Evolutionary conservation across 2,888 invertebrate species (phyloP).

Genomic region (Mythimna lalbum): DNA sequence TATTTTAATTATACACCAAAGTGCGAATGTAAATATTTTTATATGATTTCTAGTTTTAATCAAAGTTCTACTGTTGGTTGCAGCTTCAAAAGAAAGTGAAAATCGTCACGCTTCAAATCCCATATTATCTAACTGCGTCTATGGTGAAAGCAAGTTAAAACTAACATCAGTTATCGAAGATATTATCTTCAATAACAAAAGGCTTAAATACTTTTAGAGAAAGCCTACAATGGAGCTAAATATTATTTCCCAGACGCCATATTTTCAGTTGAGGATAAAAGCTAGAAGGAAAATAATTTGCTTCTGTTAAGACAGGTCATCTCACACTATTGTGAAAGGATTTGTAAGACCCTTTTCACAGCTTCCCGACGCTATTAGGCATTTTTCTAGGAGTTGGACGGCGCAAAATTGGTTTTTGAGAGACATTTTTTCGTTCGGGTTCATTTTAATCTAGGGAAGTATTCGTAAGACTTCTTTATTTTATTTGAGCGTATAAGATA

Average conservation of each 20-base stretch:
- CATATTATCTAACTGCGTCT: slow-evolving; percentile 35
- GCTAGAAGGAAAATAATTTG: slow-evolving; percentile 85
- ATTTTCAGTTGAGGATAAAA: slow-evolving; percentile 79
- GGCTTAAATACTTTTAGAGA: slow-evolving; percentile 38
- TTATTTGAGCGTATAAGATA: background rate
- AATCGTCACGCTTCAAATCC: slow-evolving; percentile 52
- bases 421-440: slow-evolving; percentile 13
- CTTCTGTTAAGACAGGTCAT: slow-evolving; percentile 78
- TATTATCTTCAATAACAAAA: slow-evolving; percentile 46
- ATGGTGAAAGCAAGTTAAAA: slow-evolving; percentile 55
- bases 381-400: slow-evolving; percentile 57
- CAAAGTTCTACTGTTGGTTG: slow-evolving; percentile 33
- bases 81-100: slow-evolving; percentile 47
- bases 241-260: slow-evolving; percentile 78
- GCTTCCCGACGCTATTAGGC: slow-evolving; percentile 77
- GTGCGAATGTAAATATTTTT: background rate
- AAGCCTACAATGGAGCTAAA: slow-evolving; percentile 69
- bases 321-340: slow-evolving; percentile 86
- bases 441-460: background rate
- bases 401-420: slow-evolving; percentile 51
- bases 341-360: slow-evolving; percentile 81
- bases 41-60: slow-evolving; percentile 6
- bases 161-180: slow-evolving; percentile 29
- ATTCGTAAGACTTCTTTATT: slow-evolving; percentile 1
- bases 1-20: slow-evolving; percentile 4